These are phyloP conservation scores for Macquaria ambigua DNA, from an alignment of 2,113 vertebrate genomes.

Conservation along the genomic window DNA sequence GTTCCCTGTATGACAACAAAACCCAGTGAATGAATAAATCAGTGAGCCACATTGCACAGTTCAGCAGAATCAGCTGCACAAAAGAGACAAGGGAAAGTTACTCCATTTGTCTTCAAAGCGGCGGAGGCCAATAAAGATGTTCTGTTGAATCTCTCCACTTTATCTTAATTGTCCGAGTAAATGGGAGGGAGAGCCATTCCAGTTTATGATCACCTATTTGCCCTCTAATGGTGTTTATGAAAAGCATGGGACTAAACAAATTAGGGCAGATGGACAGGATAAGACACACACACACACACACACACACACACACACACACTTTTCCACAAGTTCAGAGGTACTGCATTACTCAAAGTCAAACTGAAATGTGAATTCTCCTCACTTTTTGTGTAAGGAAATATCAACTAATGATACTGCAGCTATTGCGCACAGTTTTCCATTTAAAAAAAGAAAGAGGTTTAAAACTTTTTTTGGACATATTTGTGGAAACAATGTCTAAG, in stretches of 20 bases:
- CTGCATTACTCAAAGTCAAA: not conserved
- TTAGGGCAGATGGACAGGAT: slow-evolving; percentile 58
- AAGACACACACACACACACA: slow-evolving; percentile 34
- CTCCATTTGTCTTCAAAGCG: slow-evolving; percentile 43
- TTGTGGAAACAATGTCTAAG: not conserved
- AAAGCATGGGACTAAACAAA: slow-evolving; percentile 71
- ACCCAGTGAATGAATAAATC: slow-evolving; percentile 30
- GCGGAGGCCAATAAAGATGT: slow-evolving; percentile 49
- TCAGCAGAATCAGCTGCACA: slow-evolving; percentile 28
- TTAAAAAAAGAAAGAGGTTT: not conserved
- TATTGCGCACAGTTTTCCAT: not conserved
- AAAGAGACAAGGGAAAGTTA: slow-evolving; percentile 40
- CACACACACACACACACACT: slow-evolving; percentile 9
- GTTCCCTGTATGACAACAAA: slow-evolving; percentile 24
- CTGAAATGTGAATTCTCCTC: not conserved
- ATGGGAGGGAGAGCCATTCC: slow-evolving; percentile 64
- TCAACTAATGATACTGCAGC: not conserved
- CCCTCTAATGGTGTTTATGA: slow-evolving; percentile 75
- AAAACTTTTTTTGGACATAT: not conserved
- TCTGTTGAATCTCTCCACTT: slow-evolving; percentile 57
- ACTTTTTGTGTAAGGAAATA: not conserved
- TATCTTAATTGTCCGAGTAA: slow-evolving; percentile 72
- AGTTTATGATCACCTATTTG: slow-evolving; percentile 74
- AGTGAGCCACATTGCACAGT: slow-evolving; percentile 15
- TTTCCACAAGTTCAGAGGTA: slow-evolving; percentile 11